Evolutionary conservation across 2,797 vertebrate species (phyloP), one percentile per base, ranked within the genome.

Genomic region (Molossus alvarezi): DNA sequence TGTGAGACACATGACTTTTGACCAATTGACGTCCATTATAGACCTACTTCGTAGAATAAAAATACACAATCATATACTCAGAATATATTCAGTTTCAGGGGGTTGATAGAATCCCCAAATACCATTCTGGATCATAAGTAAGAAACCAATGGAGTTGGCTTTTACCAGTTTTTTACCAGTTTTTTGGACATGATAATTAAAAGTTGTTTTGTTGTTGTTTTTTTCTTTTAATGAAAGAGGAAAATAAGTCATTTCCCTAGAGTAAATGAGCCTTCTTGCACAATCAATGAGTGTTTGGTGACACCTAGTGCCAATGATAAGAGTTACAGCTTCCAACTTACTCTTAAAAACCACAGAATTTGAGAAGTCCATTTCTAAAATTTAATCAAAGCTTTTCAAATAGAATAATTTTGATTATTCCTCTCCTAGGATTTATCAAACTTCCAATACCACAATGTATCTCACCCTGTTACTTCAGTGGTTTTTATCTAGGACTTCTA

Each of bases 271-370:
- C 5, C 1, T 48, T 17, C 14, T 64, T 88, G 33, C 3, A 37
- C 37, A 85, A 95, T 96, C 55, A 88, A n/a, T 84, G 81, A 90
- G 91, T 97, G 7, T 97, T 97, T 98, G 95, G 97, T 98, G 98
- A 87, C 98, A 98, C 90, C 98, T 98, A 97, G 97, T 96, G 98
- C 88, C 55, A 41, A 37, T 0, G 8, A 0, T 3, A 41, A 97
- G 92, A 90, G 91, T 72, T 76, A 83, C 85, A 92, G 9, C 20
- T 25, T 62, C n/a, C 58, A 71, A 81, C 9, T 64, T 18, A 5
- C 33, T 80, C 87, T 91, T 9, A 92, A 91, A 81, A 91, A 58
- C 51, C 5, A 53, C 53, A 23, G 29, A 14, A 77, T 64, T 75
- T 86, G 60, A 84, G 41, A 17, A 84, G 58, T 58, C 60, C 18